Evolutionary conservation across 1,140 invertebrate species (phyloP), one percentile per base, ranked within the genome.

Genomic region (Onthophagus taurus): DNA sequence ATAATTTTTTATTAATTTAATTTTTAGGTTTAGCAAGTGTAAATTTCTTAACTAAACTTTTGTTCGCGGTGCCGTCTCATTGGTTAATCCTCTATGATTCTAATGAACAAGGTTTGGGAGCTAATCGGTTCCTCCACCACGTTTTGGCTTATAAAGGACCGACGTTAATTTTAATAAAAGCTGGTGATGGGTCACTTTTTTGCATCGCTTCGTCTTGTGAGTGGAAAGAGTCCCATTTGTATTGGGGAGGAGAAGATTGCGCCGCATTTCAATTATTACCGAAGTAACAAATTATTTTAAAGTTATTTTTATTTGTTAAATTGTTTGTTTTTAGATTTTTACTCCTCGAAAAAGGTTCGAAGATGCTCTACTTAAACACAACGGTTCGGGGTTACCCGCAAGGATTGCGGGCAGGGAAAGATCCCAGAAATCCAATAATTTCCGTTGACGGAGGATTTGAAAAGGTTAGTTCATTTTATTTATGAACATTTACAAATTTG

Each of bases 71-170:
- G 50, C 78, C 77, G 1, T 83, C 81, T 23, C 85, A 89, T 67
- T 95, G 89, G 89, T 77, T 78, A 4, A 68, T 82, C 23, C 67
- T 94, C 11, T 95, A 93, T 66, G 79, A 81, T 52, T 88, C 86
- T 36, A 74, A 80, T 51, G 77, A 88, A 42, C 83, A 91, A 60
- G 90, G 89, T 2, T 65, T 88, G 5, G 89, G 87, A 16, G 75
- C 81, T 21, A 95, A 93, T 70, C 75, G 89, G 11, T 89, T 95
- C 65, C 67, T 84, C 55, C 84, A 90, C 58, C 89, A 93, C 65
- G 83, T 92, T 2, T 70, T 89, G 13, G 79, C 81, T 5, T 95
- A 94, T 66, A 68, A 81, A 35, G 88, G 89, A 2, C 84, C 89
- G 0, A 89, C 86, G 0, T 63, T 92, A 13, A 74, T 81, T n/a